Evolutionary conservation across 1,140 invertebrate species (phyloP).

Genomic region (Thrips palmi): DNA sequence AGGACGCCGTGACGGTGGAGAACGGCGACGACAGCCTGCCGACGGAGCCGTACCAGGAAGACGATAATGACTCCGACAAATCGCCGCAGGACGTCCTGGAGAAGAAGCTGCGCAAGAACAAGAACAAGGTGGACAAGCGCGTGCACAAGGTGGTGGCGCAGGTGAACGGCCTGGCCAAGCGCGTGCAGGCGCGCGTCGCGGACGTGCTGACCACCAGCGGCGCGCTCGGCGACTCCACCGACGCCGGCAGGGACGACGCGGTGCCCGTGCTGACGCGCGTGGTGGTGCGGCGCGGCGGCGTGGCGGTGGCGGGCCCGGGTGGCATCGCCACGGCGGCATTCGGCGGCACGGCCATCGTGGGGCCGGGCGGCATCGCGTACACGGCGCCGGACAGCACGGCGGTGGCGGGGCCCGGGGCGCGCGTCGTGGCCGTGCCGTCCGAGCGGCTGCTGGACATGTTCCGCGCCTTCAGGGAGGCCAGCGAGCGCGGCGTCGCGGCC

Average conservation of each 20-base stretch:
- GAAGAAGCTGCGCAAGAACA: slow-evolving; percentile 21
- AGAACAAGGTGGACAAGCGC: background rate
- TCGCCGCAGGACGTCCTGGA: slow-evolving; percentile 10
- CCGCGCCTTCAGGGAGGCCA: slow-evolving; percentile 2
- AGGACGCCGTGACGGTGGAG: background rate
- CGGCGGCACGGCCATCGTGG: slow-evolving; percentile 52
- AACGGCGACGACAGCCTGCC: background rate
- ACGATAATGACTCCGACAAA: background rate
- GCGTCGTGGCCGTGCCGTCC: slow-evolving; percentile 31
- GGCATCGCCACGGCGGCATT: slow-evolving; percentile 50
- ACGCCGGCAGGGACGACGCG: slow-evolving; percentile 9
- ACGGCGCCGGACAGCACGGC: slow-evolving; percentile 45
- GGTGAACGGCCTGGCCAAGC: slow-evolving; percentile 9
- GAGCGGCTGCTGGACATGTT: background rate
- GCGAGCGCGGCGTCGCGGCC: background rate
- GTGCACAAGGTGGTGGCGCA: slow-evolving; percentile 18
- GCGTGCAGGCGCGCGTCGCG: background rate
- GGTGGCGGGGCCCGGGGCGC: slow-evolving; percentile 44
- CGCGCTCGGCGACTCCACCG: slow-evolving; percentile 2
- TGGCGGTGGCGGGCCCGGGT: slow-evolving; percentile 52
- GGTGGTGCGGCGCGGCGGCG: slow-evolving; percentile 44
- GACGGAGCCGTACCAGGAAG: background rate
- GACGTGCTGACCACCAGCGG: background rate
- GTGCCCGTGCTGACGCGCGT: slow-evolving; percentile 44
- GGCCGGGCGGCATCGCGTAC: slow-evolving; percentile 46